Conservation (phyloP, 2,113 vertebrate genomes). For the Camelus bactrianus region DNA sequence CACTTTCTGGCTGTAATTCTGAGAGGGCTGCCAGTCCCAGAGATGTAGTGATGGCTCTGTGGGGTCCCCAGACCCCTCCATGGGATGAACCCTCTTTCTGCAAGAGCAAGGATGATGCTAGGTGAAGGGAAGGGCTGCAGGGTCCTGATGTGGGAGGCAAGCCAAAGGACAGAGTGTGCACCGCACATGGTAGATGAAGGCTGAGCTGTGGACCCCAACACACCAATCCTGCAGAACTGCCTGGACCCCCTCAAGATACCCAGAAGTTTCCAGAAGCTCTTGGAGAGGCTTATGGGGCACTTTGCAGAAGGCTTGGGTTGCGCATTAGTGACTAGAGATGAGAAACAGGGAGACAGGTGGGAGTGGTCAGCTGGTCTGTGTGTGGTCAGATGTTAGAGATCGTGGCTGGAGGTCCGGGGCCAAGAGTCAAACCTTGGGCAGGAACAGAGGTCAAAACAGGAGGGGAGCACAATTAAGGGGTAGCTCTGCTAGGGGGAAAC, state of each 20-base stretch:
- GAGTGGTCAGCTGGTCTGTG: neutral
- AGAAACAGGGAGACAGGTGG: neutral
- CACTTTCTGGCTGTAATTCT: neutral
- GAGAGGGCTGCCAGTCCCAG: neutral
- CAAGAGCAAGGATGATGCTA: neutral
- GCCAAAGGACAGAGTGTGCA: neutral
- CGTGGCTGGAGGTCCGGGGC: neutral
- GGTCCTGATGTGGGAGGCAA: neutral
- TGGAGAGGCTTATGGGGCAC: no score
- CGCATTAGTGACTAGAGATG: no score
- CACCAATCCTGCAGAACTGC: no score
- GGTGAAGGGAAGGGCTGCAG: neutral
- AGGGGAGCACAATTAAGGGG: neutral
- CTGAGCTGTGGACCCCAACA: neutral
- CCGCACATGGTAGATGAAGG: neutral
- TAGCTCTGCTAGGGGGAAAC: neutral
- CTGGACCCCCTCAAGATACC: no score
- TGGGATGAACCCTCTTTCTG: neutral
- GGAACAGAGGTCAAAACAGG: neutral
- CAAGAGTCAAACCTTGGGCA: neutral
- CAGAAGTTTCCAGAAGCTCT: no score
- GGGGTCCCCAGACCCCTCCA: neutral
- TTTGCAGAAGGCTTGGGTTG: no score
- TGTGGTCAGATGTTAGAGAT: neutral
- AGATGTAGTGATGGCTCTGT: accelerated